phyloP scores from a whole-genome alignment of 2,888 invertebrate genomes.

The Acrocyrtus sp. region DNA sequence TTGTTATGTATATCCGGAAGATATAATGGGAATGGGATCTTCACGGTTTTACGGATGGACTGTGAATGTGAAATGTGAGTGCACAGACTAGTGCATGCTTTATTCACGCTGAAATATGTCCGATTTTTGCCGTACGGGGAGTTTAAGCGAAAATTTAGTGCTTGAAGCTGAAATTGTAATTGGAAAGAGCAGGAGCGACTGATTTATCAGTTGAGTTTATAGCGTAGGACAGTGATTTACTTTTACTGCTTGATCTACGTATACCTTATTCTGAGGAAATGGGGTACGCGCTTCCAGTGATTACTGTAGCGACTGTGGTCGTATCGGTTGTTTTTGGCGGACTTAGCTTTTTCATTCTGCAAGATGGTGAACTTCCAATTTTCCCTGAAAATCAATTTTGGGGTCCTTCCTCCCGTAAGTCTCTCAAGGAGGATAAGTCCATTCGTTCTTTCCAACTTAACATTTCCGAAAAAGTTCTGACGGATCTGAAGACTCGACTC shows the following conservation, averaged over 20 bases:
- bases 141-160: too few relatives aligned
- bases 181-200: background rate
- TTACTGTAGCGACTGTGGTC: conserved; percentile 16
- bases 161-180: too few relatives aligned
- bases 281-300: conserved; percentile 23
- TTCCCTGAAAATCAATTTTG: conserved; percentile 51
- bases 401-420: conserved; percentile 44
- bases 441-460: conserved; percentile 73
- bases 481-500: conserved; percentile 71
- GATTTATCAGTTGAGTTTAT: background rate
- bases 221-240: background rate
- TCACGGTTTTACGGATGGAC: too few relatives aligned
- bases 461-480: conserved; percentile 71
- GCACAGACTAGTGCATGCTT: too few relatives aligned
- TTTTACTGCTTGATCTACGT: background rate
- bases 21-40: too few relatives aligned
- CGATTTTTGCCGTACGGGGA: too few relatives aligned
- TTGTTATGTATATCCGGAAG: too few relatives aligned
- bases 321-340: conserved; percentile 3
- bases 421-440: conserved; percentile 69
- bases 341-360: conserved; percentile 36
- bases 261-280: conserved; percentile 11
- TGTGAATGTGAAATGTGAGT: too few relatives aligned
- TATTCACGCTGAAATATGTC: too few relatives aligned
- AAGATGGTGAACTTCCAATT: conserved; percentile 45